Base-by-base conservation (phyloP, 2,113 vertebrate genomes). In the Toxostoma redivivum region DNA sequence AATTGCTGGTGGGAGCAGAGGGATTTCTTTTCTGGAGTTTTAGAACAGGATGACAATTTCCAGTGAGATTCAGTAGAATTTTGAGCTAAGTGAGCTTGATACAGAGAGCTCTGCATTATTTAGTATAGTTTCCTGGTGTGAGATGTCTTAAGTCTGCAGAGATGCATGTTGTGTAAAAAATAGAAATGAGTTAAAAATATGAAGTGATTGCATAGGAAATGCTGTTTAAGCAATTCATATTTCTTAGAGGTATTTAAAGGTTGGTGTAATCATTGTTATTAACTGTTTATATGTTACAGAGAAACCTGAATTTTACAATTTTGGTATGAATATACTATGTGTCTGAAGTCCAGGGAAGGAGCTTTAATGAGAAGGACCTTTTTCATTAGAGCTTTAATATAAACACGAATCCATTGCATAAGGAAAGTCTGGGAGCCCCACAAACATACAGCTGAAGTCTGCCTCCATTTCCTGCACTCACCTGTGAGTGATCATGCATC, bases 401-500 rank as follows among this genome's bases (percentile, higher is more conserved):
- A 9, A 37, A 8, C 12, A 13, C 0, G 0, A 40, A 47, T 90
- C 35, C 11, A 3, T 65, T 7, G 7, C 42, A 31, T 14, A 40
- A 19, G n/a, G 15, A 17, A 33, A 4, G 9, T 56, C 70, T 73
- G 45, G n/a, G 18, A 78, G 14, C 14, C 64, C 24, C 33, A 20
- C 14, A 61, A 48, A 28, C 9, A 2, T 9, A 25, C 33, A 51
- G 38, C 28, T 7, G 6, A 50, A 71, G 17, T 33, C 77, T 90
- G 21, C 15, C 12, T 65, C 30, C 12, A 3, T 62, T 81, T 74
- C 17, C 51, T 15, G 3, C 61, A 6, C 14, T 42, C 69, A n/a
- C 11, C 57, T 58, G 28, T n/a, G 37, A 6, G 31, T n/a, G 24
- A 40, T 62, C 16, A 5, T 0, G 0, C n/a, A 9, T 57, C 28